Conservation (phyloP, 2,888 invertebrate species). For the Dynastes grantii region DNA sequence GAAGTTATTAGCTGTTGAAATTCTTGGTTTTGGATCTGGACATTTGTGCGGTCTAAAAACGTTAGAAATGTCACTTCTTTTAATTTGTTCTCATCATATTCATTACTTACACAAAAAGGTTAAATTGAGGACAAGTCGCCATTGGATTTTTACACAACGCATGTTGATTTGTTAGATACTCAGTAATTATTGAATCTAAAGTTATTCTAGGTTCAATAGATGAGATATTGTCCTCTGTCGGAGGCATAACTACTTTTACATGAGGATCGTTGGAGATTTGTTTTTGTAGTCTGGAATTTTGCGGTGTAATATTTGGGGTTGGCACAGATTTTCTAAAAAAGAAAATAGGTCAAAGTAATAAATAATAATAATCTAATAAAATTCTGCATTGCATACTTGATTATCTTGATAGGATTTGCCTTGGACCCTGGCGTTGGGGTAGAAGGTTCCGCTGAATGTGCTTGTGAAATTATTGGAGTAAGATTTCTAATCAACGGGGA, state of each 20-base stretch:
- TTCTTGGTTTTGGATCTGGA: conserved; percentile 86
- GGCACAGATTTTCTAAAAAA: conserved; percentile 55
- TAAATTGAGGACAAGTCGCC: conserved; percentile 97
- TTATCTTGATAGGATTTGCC: conserved; percentile 52
- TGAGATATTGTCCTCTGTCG: conserved; percentile 60
- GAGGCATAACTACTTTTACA: conserved; percentile 57
- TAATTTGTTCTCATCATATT: conserved; percentile 2
- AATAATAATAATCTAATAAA: too few relatives aligned
- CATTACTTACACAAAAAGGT: conserved; percentile 82
- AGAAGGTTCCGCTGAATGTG: conserved; percentile 19
- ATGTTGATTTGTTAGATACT: conserved; percentile 97
- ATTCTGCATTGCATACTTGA: conserved; percentile 48
- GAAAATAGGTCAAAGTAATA: neutral
- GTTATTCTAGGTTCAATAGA: conserved; percentile 74
- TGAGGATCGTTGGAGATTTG: conserved; percentile 69
- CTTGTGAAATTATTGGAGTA: conserved; percentile 21
- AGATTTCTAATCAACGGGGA: conserved; percentile 53
- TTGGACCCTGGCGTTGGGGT: conserved; percentile 12
- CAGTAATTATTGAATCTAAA: conserved; percentile 94
- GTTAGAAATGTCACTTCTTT: conserved; percentile 36
- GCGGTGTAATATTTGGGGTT: conserved; percentile 48
- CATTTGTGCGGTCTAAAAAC: conserved; percentile 91
- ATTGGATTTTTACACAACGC: conserved; percentile 98
- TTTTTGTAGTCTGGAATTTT: conserved; percentile 71
- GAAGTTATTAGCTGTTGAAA: conserved; percentile 81